These are phyloP conservation scores for Argyrosomus regius DNA, from an alignment of 2,797 vertebrate species.

Conservation along the genomic window DNA sequence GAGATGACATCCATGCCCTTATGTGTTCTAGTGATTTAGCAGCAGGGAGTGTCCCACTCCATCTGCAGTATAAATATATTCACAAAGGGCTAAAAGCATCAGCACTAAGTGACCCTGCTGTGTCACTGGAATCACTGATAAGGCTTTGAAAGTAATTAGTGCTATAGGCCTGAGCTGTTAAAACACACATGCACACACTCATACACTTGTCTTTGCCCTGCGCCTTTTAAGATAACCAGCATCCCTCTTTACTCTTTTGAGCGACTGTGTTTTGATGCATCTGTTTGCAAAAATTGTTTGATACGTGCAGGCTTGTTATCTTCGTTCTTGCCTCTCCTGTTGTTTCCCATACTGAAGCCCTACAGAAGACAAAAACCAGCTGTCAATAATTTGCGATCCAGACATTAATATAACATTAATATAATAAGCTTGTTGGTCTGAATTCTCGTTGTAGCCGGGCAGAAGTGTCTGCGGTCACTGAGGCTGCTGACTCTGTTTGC, in stretches of 20 bases:
- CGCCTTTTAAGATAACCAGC: constrained; percentile 33
- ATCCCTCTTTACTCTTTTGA: background rate
- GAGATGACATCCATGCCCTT: constrained; percentile 29
- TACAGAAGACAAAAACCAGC: constrained; percentile 38
- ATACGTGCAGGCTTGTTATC: background rate
- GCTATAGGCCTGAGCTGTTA: constrained; percentile 12
- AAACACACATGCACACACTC: constrained; percentile 9
- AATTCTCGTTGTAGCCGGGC: constrained; percentile 19
- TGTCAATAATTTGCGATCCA: constrained; percentile 34
- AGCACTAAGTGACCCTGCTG: constrained; percentile 40
- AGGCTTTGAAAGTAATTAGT: constrained; percentile 64
- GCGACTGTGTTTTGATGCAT: background rate
- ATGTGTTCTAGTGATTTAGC: constrained; percentile 40
- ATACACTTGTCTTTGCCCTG: constrained; percentile 19
- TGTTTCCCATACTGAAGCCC: background rate
- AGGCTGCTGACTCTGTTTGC: constrained; percentile 14
- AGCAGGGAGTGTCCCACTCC: constrained; percentile 36
- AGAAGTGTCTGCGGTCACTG: constrained; percentile 5
- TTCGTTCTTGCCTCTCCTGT: background rate
- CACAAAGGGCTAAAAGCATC: constrained; percentile 56
- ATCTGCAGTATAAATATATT: constrained; percentile 55
- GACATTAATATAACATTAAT: constrained; percentile 41
- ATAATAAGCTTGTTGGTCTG: constrained; percentile 25
- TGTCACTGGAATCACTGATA: constrained; percentile 63
- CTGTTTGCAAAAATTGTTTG: background rate